Evolutionary conservation across 1,140 invertebrate genomes (phyloP), one percentile per base, ranked within the genome.

Genomic region (Trichonephila clavata): DNA sequence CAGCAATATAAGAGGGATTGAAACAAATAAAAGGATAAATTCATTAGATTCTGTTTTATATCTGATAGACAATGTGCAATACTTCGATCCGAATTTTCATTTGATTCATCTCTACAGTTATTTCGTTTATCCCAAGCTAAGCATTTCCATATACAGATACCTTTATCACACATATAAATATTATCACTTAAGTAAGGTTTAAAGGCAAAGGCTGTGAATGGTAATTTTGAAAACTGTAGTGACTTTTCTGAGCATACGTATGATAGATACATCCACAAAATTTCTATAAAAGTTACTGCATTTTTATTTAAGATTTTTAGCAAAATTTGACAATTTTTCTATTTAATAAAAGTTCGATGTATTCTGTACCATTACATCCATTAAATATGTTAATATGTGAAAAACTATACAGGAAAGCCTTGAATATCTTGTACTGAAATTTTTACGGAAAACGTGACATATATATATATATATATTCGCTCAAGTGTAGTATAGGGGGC

Each of bases 31-130:
- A 5, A 27, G 68, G 24, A 77, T 16, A 4, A 39, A 39, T 5
- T 32, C 27, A 13, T 24, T 14, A 16, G 27, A 18, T 16, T 77
- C 68, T 5, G 24, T 27, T 24, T 16, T 3, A 4, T 24, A 77
- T 32, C 13, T 5, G 14, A 27, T 6, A 18, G 24, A 39, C 68
- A 77, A 16, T 4, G 2, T 10, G 68, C 16, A 16, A 27, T 1
- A 39, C 24, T 77, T 27, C 10, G 5, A 27, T 20, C 13, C n/a
- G 39, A 83, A 21, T 86, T 16, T 60, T 92, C 90, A 32, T 92
- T 77, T 10, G 60, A 68, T 18, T 8, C 32, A 39, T 92, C 90
- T 50, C 43, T 39, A 86, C 90, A 92, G 21, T 92, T 92, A 18
- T 92, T 83, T 3, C 20, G 39, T 4, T n/a, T 18, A 39, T 92